Base-by-base conservation (phyloP, 2,888 invertebrate species). In the Timandra comae region DNA sequence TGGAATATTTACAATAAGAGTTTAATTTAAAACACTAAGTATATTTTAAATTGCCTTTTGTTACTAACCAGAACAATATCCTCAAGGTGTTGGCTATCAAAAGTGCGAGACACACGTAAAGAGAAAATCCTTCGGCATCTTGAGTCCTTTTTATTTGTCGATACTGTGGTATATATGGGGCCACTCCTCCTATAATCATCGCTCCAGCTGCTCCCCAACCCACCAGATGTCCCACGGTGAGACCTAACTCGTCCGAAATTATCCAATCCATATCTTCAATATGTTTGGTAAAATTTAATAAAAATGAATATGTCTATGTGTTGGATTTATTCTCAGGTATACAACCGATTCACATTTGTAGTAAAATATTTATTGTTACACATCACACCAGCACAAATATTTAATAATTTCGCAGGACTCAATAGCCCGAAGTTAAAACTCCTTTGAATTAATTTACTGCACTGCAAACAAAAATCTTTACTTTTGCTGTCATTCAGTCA, bases 141-240 rank as follows among this genome's bases (percentile, higher is more conserved):
- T 95, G 93, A 20, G 94, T 93, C 55, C 88, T 90, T 68, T 90
- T 93, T 41, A 99, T 99, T 82, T 99, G 97, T 52, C 91, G 88
- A 69, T 98, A 99, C 67, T 98, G 98, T 21, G 98, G 98, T 55
- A 99, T 93, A 66, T 97, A 99, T 12, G 98, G 98, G 43, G 97
- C 91, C 23, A 97, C 92, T 52, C 98, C 98, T 33, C 98, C 98
- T 56, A 98, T 90, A 41, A 98, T 93, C 95, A 98, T 98, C 43
- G 95, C 95, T 37, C 91, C 90, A 41, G 94, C 93, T 51, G 94
- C 93, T 34, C 91, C 87, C 91, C 93, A 94, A 38, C 92, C 91
- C 20, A 93, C 90, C 40, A 95, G 75, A 63, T 93, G 91, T 30
- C 92, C 90, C 44, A 95, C 88, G 8, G 92, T 92, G 30, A 93